Evolutionary conservation across 2,113 vertebrate genomes (phyloP).

Genomic region (Ptychochromis oligacanthus): DNA sequence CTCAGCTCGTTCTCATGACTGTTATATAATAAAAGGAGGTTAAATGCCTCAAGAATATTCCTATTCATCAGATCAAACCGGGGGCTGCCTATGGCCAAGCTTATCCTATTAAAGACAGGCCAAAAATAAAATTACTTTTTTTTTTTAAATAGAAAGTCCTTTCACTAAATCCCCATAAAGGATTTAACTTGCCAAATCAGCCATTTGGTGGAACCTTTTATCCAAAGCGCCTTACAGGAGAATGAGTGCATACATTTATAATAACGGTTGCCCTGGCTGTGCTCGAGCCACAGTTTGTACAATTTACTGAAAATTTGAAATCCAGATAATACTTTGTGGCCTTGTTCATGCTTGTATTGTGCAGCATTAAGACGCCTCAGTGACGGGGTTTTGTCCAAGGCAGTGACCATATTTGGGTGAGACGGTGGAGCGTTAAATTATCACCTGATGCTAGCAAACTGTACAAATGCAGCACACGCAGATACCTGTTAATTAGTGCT

Average conservation of each 20-base stretch:
- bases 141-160: constrained; percentile 19
- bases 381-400: neutral
- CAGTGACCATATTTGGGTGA: neutral
- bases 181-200: constrained; percentile 27
- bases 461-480: neutral
- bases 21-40: constrained; percentile 10
- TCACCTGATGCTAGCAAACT: neutral
- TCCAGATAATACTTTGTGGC: neutral
- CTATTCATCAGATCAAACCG: neutral
- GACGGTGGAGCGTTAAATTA: neutral
- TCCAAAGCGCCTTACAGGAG: constrained; percentile 27
- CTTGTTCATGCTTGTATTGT: neutral
- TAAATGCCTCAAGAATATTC: neutral
- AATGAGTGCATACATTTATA: neutral
- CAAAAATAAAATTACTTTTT: constrained; percentile 32
- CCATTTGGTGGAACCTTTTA: constrained; percentile 41
- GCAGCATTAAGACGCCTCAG: neutral
- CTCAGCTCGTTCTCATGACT: neutral
- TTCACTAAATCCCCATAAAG: constrained; percentile 44
- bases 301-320: neutral
- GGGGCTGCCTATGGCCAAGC: constrained; percentile 23
- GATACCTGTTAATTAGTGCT: neutral
- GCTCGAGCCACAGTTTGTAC: neutral
- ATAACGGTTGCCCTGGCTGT: neutral
- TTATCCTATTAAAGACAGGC: constrained; percentile 21